phyloP scores from a whole-genome alignment of 2,888 invertebrate species.

The Chrysolina haemoptera region DNA sequence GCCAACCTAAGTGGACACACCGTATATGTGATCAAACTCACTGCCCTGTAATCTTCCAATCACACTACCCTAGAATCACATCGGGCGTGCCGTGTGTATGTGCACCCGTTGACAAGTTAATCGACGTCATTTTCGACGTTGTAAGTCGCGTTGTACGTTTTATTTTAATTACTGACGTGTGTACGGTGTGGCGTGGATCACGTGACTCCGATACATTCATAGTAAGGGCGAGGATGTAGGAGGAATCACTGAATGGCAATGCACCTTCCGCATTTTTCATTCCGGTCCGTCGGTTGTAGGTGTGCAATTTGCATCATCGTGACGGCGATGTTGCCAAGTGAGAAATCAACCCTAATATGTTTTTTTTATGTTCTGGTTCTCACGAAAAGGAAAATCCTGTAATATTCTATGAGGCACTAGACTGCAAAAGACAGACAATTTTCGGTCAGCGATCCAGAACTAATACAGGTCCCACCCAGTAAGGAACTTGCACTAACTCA shows the following conservation, averaged over 20 bases:
- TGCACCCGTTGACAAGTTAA: neutral
- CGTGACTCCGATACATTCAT: slow-evolving; percentile 38
- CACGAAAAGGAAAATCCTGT: too few species aligned
- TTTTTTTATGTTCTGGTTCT: too few species aligned
- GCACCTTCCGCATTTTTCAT: slow-evolving; percentile 33
- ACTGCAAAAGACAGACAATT: too few species aligned
- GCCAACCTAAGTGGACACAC: too few species aligned
- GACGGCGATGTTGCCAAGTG: slow-evolving; percentile 13
- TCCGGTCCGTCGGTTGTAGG: slow-evolving; percentile 2
- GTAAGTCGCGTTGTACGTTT: slow-evolving; percentile 26
- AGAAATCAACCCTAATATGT: too few species aligned
- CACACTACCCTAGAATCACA: neutral
- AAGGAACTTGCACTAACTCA: too few species aligned
- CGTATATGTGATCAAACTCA: neutral
- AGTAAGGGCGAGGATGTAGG: slow-evolving; percentile 12
- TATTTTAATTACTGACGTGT: slow-evolving; percentile 37
- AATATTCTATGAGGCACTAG: neutral
- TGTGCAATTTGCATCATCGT: neutral
- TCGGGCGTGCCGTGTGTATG: neutral
- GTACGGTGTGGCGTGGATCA: slow-evolving; percentile 21
- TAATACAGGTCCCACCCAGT: too few species aligned
- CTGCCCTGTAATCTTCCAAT: neutral
- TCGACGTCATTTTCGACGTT: slow-evolving; percentile 1
- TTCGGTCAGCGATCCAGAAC: too few species aligned
- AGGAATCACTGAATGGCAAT: slow-evolving; percentile 30